Conservation (phyloP, 2,113 vertebrate genomes). For the Odontesthes bonariensis region DNA sequence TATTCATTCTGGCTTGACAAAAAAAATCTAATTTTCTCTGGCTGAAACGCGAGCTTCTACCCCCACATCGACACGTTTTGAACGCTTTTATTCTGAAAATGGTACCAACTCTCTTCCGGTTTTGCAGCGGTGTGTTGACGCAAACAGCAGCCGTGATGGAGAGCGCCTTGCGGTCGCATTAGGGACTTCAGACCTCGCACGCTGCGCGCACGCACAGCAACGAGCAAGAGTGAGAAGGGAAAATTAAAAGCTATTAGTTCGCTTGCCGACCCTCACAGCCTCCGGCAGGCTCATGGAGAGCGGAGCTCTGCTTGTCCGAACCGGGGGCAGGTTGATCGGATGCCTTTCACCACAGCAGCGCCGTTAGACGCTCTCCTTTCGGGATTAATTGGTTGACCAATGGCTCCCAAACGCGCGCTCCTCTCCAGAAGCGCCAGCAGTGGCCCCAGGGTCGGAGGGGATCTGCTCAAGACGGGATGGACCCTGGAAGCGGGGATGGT, state of each 20-base stretch:
- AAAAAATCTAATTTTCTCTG: no score
- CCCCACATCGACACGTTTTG: no score
- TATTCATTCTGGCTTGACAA: no score
- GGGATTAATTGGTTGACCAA: conserved; percentile 77
- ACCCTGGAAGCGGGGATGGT: conserved; percentile 37
- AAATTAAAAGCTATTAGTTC: conserved; percentile 4
- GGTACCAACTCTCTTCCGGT: background rate
- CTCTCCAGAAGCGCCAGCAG: conserved; percentile 49
- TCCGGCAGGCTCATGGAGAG: conserved; percentile 71
- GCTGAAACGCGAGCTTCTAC: no score
- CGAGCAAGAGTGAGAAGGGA: conserved; percentile 16
- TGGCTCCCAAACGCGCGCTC: conserved; percentile 81
- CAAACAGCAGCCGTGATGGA: conserved; percentile 36
- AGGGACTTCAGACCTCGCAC: conserved; percentile 44
- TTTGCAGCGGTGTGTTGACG: background rate
- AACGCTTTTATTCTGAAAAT: conserved; percentile 62
- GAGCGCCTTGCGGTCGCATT: conserved; percentile 53
- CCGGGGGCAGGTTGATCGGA: conserved; percentile 74
- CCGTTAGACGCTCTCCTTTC: conserved; percentile 68
- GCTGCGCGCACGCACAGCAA: background rate
- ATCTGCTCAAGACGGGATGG: conserved; percentile 53
- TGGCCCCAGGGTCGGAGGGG: conserved; percentile 36
- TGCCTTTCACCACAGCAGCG: conserved; percentile 75
- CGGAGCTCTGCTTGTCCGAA: conserved; percentile 61
- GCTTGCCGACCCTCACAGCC: conserved; percentile 16